These are phyloP conservation scores for Diplogasteroides magnus DNA, from an alignment of 1,140 invertebrate species.

Conservation along the genomic window DNA sequence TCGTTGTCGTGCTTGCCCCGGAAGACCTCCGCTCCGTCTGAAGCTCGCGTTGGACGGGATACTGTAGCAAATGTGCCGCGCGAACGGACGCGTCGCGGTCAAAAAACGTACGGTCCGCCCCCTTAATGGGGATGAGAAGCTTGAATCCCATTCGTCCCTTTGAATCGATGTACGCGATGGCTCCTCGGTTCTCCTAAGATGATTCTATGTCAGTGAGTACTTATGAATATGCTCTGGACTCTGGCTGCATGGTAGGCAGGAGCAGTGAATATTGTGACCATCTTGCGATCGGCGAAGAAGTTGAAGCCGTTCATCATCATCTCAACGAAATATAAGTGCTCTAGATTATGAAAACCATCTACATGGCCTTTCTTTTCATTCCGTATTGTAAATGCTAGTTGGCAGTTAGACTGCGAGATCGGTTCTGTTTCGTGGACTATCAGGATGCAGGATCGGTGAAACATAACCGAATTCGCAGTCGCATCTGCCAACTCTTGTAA, in stretches of 20 bases:
- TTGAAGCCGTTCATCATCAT: constrained; percentile 1
- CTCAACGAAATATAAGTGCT: background rate
- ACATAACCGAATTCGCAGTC: no score
- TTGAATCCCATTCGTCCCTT: background rate
- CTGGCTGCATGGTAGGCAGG: background rate
- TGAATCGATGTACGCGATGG: background rate
- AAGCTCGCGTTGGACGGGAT: no score
- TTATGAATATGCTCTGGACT: background rate
- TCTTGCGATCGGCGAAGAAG: background rate
- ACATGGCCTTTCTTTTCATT: no score
- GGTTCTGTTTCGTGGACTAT: no score
- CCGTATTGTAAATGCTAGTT: no score
- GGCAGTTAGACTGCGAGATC: no score
- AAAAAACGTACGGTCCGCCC: background rate
- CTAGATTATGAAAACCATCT: no score
- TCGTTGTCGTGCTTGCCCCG: no score
- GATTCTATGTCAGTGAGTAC: background rate
- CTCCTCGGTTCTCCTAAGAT: background rate
- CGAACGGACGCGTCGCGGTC: no score
- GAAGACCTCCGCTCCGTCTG: no score
- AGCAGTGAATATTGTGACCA: background rate
- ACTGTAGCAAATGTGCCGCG: no score
- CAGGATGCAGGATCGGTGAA: no score
- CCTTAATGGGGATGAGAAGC: background rate
- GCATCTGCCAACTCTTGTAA: background rate